phyloP scores from a whole-genome alignment of 2,113 vertebrate species.

The Lates calcarifer region DNA sequence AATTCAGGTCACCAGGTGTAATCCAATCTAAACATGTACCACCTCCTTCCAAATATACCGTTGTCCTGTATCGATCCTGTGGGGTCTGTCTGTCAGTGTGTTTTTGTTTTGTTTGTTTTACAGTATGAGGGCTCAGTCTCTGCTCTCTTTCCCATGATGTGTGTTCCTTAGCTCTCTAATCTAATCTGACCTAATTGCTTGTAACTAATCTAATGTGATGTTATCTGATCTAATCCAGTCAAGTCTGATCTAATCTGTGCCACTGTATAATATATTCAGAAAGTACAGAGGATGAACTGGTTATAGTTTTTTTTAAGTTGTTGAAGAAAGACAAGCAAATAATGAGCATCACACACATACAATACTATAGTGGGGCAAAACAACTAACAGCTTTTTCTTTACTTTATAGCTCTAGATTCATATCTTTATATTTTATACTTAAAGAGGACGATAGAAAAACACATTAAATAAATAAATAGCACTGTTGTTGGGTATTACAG shows the following conservation, averaged over 20 bases:
- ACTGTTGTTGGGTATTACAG: no score
- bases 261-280: background rate
- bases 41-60: background rate
- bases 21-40: conserved; percentile 23
- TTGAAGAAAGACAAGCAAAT: no score
- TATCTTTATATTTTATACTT: no score
- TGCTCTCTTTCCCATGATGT: background rate
- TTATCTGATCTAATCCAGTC: background rate
- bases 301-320: no score
- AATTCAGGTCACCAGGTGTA: conserved; percentile 10
- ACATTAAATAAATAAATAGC: no score
- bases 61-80: background rate
- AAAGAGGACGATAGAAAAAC: no score
- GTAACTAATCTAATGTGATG: background rate
- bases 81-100: background rate
- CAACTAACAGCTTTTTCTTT: no score
- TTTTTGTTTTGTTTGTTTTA: background rate
- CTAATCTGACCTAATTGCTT: background rate
- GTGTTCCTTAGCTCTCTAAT: no score
- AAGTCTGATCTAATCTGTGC: background rate
- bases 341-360: no score
- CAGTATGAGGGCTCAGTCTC: no score
- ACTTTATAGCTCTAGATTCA: no score
- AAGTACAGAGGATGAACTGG: background rate
- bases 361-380: no score